Conservation (phyloP, 23 tunicate genomes). For the Styela clava region DNA sequence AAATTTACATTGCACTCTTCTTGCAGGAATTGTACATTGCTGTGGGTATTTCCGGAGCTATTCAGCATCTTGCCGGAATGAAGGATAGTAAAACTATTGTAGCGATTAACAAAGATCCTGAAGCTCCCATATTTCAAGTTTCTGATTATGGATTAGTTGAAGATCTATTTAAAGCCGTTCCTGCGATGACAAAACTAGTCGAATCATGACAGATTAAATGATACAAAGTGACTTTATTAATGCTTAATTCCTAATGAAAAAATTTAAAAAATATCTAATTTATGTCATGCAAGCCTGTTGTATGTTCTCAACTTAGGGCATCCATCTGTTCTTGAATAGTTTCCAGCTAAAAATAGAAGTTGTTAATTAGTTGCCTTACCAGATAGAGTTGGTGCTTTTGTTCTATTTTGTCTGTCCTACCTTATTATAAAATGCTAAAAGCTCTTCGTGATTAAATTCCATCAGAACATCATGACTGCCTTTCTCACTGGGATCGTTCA, state of each 20-base stretch:
- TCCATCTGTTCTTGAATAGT: constrained; percentile 79
- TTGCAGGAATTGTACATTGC: constrained; percentile 89
- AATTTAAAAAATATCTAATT: no score
- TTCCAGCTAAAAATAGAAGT: constrained; percentile 40
- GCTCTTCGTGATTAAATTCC: constrained; percentile 67
- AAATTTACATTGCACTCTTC: background rate
- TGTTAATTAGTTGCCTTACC: background rate
- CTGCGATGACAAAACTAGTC: constrained; percentile 66
- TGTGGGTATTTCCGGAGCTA: constrained; percentile 95
- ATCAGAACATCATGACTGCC: constrained; percentile 29
- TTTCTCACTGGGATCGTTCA: background rate
- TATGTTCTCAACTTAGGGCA: constrained; percentile 76
- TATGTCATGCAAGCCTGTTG: no score
- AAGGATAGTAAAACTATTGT: constrained; percentile 99
- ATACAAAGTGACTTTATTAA: background rate
- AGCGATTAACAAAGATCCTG: constrained; percentile 98
- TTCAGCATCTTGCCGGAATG: constrained; percentile 99
- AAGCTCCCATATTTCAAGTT: constrained; percentile 99
- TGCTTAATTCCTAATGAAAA: background rate
- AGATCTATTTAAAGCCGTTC: constrained; percentile 98
- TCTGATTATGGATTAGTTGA: constrained; percentile 96
- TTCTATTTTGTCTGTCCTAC: constrained; percentile 2
- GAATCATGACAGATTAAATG: background rate
- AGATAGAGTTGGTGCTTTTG: background rate
- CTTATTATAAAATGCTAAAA: constrained; percentile 64